Base-by-base conservation (phyloP, 2,113 vertebrate genomes). In the Vombatus ursinus region DNA sequence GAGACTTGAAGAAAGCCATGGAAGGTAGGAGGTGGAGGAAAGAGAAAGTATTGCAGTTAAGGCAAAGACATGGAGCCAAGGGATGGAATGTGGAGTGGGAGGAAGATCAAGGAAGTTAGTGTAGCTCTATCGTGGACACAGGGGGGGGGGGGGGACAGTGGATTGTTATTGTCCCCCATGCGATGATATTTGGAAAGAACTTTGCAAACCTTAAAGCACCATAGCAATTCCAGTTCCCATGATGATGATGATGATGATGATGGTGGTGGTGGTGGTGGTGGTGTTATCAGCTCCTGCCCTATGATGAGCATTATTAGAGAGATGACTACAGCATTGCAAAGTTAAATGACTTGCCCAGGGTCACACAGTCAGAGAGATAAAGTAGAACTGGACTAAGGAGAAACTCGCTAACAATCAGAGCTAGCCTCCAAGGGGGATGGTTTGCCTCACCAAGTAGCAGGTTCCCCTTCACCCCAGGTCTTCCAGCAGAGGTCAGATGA, bases 111-210 rank as follows among this genome's bases (percentile, higher is more conserved):
- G n/a, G 6, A 44, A 84, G 6, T 37, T 84, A 44, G 68, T 2
- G 16, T n/a, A 44, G 57, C 19, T 44, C n/a, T 23, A 44, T 44
- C 19, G 8, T 6, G 8, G n/a, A 44, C 37, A 84, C 48, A 44
- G 16, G n/a, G 44, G n/a, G 7, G 22, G n/a, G n/a, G 53, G 26
- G 11, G 3, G 5, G 0, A 2, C n/a, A 22, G n/a, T 8, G 7
- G 16, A 44, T 2, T 84, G 68, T 2, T 77, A 3, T 16, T 77
- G 14, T n/a, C 37, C 61, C 14, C 14, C 31, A 28, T 77, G 61
- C 6, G 61, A n/a, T 77, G 61, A 77, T n/a, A 84, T 44, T 22
- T 44, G 19, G 19, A 23, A 84, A 84, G 68, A 77, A 6, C 5
- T 77, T 77, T 37, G 37, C 14, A 77, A n/a, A 44, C 37, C n/a